Conservation (phyloP, 2,888 invertebrate genomes). For the Diloba caeruleocephala region DNA sequence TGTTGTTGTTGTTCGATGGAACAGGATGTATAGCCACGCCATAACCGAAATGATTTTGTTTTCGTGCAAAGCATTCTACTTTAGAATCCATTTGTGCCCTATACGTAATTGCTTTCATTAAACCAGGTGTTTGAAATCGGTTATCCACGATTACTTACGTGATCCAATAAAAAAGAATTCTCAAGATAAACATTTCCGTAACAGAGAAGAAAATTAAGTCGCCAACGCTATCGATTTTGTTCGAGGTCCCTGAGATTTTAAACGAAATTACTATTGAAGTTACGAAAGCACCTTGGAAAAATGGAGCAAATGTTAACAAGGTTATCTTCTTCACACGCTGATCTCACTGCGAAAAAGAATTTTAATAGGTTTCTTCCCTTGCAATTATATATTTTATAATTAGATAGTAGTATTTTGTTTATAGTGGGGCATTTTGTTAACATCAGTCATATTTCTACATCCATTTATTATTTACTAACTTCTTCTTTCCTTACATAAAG, state of each 20-base stretch:
- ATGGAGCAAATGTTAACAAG: constrained; percentile 1
- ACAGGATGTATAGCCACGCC: too few relatives aligned
- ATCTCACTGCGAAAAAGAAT: not conserved
- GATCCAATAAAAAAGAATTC: constrained; percentile 42
- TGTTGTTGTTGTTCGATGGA: too few relatives aligned
- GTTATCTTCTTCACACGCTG: not conserved
- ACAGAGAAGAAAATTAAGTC: constrained; percentile 32
- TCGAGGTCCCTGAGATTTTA: constrained; percentile 23
- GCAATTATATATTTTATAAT: too few relatives aligned
- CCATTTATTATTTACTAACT: too few relatives aligned
- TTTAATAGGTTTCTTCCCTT: not conserved
- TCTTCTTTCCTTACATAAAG: too few relatives aligned
- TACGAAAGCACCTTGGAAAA: constrained; percentile 5
- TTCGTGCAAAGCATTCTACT: too few relatives aligned
- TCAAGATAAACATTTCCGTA: constrained; percentile 23
- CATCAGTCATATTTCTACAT: too few relatives aligned
- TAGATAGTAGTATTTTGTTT: too few relatives aligned
- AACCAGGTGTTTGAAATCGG: not conserved
- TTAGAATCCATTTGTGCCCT: not conserved
- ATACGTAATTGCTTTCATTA: not conserved
- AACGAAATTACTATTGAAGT: constrained; percentile 29
- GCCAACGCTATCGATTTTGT: constrained; percentile 31
- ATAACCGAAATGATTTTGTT: too few relatives aligned
- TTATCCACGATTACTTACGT: constrained; percentile 37
- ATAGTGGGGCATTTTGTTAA: too few relatives aligned